Evolutionary conservation across 2,113 vertebrate species (phyloP).

Genomic region (Passer domesticus): DNA sequence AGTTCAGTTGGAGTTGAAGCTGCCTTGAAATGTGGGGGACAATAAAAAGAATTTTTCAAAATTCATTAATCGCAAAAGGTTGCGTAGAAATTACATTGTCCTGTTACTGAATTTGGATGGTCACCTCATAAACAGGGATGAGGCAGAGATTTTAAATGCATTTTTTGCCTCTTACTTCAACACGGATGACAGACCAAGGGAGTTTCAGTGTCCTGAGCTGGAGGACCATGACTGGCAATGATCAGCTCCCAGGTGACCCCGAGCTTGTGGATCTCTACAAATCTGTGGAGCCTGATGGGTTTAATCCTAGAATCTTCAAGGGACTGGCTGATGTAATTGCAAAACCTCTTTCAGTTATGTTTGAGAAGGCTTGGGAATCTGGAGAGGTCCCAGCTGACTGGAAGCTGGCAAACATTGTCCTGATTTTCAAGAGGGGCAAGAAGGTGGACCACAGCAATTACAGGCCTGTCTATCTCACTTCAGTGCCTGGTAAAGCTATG

Average conservation of each 20-base stretch:
- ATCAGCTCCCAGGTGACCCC: background rate
- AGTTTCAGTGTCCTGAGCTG: background rate
- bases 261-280: background rate
- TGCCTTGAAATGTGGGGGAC: background rate
- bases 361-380: background rate
- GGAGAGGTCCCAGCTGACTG: background rate
- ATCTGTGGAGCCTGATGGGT: background rate
- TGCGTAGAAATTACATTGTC: fast-evolving
- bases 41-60: background rate
- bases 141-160: background rate
- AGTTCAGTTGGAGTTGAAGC: background rate
- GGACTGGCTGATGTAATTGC: background rate
- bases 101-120: no score
- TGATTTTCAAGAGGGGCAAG: background rate
- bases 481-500: background rate
- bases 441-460: background rate
- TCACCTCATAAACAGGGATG: background rate
- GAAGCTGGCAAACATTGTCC: background rate
- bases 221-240: background rate
- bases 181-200: fast-evolving
- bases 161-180: background rate
- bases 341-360: background rate
- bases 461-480: background rate
- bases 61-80: background rate
- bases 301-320: background rate